A percentile compares a stretch with the other conserved stretches of the same genome.
Evolutionary conservation across 1,140 invertebrate genomes (phyloP).

Genomic region (Dinothrombium tinctorium): DNA sequence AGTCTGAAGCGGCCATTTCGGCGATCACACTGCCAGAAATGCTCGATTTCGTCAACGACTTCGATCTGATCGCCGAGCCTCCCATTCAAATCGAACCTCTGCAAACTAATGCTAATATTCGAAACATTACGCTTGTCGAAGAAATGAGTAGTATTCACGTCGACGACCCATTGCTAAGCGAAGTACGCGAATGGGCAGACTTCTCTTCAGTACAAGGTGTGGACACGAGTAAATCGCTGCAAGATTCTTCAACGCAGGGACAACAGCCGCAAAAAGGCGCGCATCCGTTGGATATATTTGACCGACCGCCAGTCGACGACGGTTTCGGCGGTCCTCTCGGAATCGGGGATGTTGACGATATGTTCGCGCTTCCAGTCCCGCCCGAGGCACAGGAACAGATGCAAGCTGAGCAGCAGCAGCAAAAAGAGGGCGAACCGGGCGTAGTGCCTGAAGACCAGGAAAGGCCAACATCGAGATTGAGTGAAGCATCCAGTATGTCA

Average conservation of each 20-base stretch:
- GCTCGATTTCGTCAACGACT: constrained; percentile 17
- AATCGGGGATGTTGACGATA: constrained; percentile 10
- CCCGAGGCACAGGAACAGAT: constrained; percentile 5
- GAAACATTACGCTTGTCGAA: constrained; percentile 12
- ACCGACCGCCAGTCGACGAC: constrained; percentile 35
- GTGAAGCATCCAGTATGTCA: constrained; percentile 5
- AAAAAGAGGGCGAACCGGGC: background rate
- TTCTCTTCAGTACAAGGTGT: constrained; percentile 7
- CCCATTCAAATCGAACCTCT: constrained; percentile 91
- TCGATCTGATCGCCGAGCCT: constrained; percentile 19
- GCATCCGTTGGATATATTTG: constrained; percentile 9
- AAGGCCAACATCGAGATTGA: constrained; percentile 9
- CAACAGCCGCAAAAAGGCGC: background rate
- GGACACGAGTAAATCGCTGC: background rate
- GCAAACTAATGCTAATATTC: constrained; percentile 33
- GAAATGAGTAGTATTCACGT: constrained; percentile 9
- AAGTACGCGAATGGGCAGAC: constrained; percentile 7
- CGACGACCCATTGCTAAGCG: constrained; percentile 8
- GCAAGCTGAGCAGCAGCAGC: constrained; percentile 2
- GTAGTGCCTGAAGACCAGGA: background rate
- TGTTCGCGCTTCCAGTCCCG: constrained; percentile 10
- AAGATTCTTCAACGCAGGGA: background rate
- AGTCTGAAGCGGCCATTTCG: constrained; percentile 37
- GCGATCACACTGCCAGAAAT: constrained; percentile 20
- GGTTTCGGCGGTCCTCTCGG: constrained; percentile 61